phyloP scores from a whole-genome alignment of 2,113 vertebrate species.

The Cyprinus carpio region DNA sequence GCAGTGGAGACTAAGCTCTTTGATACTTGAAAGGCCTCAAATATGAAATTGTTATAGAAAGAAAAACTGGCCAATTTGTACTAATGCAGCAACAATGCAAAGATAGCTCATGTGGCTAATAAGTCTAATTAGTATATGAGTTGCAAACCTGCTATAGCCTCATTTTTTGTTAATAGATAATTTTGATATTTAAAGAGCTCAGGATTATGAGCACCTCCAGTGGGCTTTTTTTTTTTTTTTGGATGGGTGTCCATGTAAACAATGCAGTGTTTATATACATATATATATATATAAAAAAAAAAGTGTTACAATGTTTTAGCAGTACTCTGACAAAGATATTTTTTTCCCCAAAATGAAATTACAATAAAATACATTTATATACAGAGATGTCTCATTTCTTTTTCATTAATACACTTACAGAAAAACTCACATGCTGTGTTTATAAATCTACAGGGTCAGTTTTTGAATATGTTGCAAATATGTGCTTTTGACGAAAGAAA shows the following conservation, averaged over 20 bases:
- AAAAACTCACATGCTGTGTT: background rate
- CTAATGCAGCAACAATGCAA: slow-evolving; percentile 37
- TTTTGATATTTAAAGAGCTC: background rate
- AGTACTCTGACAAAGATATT: background rate
- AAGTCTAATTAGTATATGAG: no score
- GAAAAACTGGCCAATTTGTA: slow-evolving; percentile 6
- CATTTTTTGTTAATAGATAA: background rate
- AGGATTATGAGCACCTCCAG: background rate
- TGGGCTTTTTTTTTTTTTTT: background rate
- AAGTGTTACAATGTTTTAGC: background rate
- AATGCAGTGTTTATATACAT: background rate
- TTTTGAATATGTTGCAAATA: background rate
- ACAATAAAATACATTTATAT: background rate
- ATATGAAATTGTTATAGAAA: background rate
- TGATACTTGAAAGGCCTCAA: slow-evolving; percentile 3
- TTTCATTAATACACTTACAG: background rate
- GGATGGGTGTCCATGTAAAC: background rate
- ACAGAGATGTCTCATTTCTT: background rate
- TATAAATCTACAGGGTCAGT: background rate
- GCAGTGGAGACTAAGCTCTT: background rate
- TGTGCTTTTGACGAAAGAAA: no score
- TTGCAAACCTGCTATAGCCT: no score
- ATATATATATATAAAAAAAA: background rate
- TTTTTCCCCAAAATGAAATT: background rate
- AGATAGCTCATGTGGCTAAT: background rate